phyloP scores from a whole-genome alignment of 1,140 invertebrate genomes.

The Manduca sexta region DNA sequence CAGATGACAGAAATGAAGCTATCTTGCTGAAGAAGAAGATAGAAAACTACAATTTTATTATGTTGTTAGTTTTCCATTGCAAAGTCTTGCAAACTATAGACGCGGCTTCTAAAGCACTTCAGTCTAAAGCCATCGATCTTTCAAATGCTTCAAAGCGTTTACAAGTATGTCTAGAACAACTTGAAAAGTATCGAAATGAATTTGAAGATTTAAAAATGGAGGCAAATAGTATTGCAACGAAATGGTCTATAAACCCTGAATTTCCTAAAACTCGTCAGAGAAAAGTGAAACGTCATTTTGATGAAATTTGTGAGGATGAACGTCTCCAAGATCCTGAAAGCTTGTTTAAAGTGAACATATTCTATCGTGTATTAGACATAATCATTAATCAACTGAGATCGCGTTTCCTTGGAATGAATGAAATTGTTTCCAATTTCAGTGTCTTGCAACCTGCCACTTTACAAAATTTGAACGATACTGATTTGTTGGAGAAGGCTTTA shows the following conservation, averaged over 20 bases:
- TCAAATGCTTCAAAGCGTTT: slow-evolving; percentile 17
- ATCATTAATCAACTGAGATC: slow-evolving; percentile 22
- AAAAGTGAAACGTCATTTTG: slow-evolving; percentile 18
- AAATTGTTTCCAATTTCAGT: slow-evolving; percentile 19
- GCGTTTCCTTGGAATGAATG: slow-evolving; percentile 6
- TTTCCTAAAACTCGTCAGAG: slow-evolving; percentile 15
- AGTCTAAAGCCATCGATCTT: slow-evolving; percentile 21
- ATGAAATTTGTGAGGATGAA: slow-evolving; percentile 18
- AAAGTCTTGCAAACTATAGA: slow-evolving; percentile 16
- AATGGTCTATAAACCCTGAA: slow-evolving; percentile 10
- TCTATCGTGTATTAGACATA: slow-evolving; percentile 20
- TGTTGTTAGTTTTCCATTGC: slow-evolving; percentile 18
- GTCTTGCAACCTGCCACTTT: slow-evolving; percentile 15
- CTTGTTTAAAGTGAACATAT: slow-evolving; percentile 20
- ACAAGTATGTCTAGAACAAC: slow-evolving; percentile 12
- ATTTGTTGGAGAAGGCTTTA: slow-evolving; percentile 13
- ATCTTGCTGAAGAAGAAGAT: slow-evolving; percentile 16
- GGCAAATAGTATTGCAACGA: slow-evolving; percentile 4
- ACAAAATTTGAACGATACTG: slow-evolving; percentile 13
- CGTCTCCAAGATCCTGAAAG: slow-evolving; percentile 22
- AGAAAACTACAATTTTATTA: slow-evolving; percentile 24
- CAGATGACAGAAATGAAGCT: slow-evolving; percentile 24
- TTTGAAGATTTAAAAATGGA: slow-evolving; percentile 16
- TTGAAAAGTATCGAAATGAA: slow-evolving; percentile 20
- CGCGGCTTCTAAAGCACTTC: slow-evolving; percentile 22